phyloP scores from a whole-genome alignment of 1,140 invertebrate genomes.

The Apis laboriosa region DNA sequence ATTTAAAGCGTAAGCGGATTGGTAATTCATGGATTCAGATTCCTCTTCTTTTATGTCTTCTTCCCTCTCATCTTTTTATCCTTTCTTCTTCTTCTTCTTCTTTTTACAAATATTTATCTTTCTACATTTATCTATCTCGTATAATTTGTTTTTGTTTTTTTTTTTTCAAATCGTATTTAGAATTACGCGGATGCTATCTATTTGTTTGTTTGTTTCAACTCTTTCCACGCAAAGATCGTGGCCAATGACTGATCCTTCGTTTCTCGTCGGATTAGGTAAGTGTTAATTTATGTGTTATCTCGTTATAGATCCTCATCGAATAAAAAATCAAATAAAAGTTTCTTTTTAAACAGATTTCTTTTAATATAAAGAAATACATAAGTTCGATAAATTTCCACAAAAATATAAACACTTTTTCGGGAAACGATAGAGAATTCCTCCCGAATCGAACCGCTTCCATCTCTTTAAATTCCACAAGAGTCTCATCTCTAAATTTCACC shows the following conservation, averaged over 20 bases:
- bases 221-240: not conserved
- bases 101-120: not conserved
- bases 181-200: not conserved
- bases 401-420: too few species aligned
- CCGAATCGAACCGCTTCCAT: not conserved
- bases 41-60: not conserved
- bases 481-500: not conserved
- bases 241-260: not conserved
- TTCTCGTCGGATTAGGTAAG: not conserved
- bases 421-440: not conserved
- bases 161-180: not conserved
- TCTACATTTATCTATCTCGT: not conserved
- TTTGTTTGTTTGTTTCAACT: not conserved
- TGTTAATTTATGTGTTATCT: not conserved
- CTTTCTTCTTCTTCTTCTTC: too few species aligned
- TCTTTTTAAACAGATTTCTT: too few species aligned
- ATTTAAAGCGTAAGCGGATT: slow-evolving; percentile 66
- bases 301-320: not conserved
- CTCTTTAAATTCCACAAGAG: not conserved
- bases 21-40: slow-evolving; percentile 19
- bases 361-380: too few species aligned
- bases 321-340: too few species aligned
- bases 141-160: not conserved
- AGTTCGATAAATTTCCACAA: too few species aligned
- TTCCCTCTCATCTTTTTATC: not conserved